A percentile compares a stretch with the other conserved stretches of the same genome.
Conservation (phyloP, 2,113 vertebrate genomes). For the Gracilinanus agilis region DNA sequence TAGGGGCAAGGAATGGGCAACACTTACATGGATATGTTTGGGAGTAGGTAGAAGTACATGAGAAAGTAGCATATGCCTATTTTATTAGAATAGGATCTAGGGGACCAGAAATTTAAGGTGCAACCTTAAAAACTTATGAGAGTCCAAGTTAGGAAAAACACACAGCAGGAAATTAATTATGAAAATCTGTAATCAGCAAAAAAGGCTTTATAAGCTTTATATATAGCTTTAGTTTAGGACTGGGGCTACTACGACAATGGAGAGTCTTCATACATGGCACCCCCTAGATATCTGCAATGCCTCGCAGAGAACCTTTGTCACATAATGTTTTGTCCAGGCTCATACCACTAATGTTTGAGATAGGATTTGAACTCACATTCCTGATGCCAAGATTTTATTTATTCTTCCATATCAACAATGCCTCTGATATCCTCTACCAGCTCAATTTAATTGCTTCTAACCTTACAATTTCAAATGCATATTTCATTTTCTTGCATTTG, state of each 20-base stretch:
- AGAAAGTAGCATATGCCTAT: not conserved
- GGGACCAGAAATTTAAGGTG: not conserved
- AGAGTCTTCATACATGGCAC: not conserved
- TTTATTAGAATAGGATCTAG: not conserved
- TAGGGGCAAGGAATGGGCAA: not conserved
- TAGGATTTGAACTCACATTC: not conserved
- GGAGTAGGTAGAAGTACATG: not conserved
- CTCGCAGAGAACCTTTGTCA: not conserved
- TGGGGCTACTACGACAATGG: not conserved
- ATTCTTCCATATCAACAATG: not conserved
- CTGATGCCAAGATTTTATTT: not conserved
- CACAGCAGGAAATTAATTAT: not conserved
- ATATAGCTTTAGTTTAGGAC: not conserved
- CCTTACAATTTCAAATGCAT: conserved; percentile 7
- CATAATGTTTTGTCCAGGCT: not conserved
- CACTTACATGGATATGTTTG: not conserved
- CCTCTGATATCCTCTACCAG: not conserved
- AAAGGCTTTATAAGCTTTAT: too few species aligned
- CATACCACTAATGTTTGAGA: not conserved
- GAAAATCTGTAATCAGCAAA: not conserved
- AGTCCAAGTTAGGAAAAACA: not conserved
- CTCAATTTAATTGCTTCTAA: conserved; percentile 10
- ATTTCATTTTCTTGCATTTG: conserved; percentile 25
- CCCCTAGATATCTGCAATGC: not conserved
- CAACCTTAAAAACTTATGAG: not conserved